These are phyloP conservation scores for Polyommatus icarus DNA, from an alignment of 2,888 invertebrate species.

Conservation along the genomic window DNA sequence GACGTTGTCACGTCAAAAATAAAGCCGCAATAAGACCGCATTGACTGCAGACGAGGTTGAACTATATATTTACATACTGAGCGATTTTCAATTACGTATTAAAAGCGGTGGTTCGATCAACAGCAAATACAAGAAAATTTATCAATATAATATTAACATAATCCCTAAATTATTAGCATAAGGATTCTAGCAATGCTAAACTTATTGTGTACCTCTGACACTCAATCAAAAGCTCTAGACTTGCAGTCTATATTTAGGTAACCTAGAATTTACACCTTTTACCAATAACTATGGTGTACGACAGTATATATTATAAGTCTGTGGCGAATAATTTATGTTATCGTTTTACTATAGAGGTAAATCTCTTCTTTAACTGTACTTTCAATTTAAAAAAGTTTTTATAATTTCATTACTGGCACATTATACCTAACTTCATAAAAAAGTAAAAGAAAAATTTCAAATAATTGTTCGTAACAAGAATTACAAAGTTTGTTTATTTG, in stretches of 20 bases:
- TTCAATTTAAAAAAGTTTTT: background rate
- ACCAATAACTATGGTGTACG: background rate
- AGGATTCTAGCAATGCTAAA: slow-evolving; percentile 3
- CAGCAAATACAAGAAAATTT: background rate
- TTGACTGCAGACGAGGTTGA: background rate
- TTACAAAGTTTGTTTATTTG: slow-evolving; percentile 15
- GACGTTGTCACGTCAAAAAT: too few relatives aligned
- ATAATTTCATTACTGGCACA: background rate
- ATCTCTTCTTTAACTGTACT: background rate
- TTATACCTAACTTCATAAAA: background rate
- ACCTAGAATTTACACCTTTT: slow-evolving; percentile 22
- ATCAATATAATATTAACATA: background rate
- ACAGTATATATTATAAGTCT: too few relatives aligned
- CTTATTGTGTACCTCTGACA: slow-evolving; percentile 5
- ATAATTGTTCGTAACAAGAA: background rate
- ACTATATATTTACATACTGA: background rate
- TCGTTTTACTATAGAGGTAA: background rate
- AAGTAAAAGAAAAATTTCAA: background rate
- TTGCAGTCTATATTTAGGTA: slow-evolving; percentile 20
- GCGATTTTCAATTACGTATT: background rate
- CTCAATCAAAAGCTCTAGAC: slow-evolving; percentile 20
- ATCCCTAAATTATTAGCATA: background rate
- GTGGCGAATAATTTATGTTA: slow-evolving; percentile 1
- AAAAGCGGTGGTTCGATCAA: background rate
- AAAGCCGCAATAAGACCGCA: background rate